A percentile compares a stretch with the other conserved stretches of the same genome.
Conservation (phyloP, 2,797 vertebrate species). For the Rhabdophis nuchalis region DNA sequence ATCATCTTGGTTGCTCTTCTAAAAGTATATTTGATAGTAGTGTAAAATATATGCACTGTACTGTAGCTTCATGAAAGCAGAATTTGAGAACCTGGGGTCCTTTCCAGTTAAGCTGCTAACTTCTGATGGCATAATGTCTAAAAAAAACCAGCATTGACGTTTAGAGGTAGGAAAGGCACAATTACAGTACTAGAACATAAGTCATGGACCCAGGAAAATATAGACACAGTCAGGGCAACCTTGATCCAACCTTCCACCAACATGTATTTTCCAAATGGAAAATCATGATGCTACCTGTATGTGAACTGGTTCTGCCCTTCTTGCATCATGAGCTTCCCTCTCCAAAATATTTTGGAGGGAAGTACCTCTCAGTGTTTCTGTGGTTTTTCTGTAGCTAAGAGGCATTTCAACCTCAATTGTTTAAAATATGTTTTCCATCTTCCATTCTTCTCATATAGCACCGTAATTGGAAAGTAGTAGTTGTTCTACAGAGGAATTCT, state of each 20-base stretch:
- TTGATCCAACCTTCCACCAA: background rate
- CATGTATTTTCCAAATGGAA: background rate
- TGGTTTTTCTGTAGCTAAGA: background rate
- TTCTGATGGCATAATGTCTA: background rate
- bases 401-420: background rate
- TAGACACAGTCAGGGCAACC: background rate
- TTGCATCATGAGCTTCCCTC: background rate
- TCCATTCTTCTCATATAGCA: background rate
- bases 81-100: background rate
- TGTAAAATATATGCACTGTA: background rate
- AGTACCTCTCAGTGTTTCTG: background rate
- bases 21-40: background rate
- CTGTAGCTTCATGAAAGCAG: background rate
- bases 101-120: background rate
- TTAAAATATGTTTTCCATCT: background rate
- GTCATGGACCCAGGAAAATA: background rate
- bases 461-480: background rate
- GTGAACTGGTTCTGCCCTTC: background rate
- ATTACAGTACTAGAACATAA: background rate
- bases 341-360: background rate
- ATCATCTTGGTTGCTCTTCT: too few species aligned
- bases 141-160: background rate
- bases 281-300: background rate
- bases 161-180: background rate
- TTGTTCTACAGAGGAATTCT: too few species aligned